phyloP scores from a whole-genome alignment of 2,113 vertebrate genomes.

The Saimiri boliviensis region DNA sequence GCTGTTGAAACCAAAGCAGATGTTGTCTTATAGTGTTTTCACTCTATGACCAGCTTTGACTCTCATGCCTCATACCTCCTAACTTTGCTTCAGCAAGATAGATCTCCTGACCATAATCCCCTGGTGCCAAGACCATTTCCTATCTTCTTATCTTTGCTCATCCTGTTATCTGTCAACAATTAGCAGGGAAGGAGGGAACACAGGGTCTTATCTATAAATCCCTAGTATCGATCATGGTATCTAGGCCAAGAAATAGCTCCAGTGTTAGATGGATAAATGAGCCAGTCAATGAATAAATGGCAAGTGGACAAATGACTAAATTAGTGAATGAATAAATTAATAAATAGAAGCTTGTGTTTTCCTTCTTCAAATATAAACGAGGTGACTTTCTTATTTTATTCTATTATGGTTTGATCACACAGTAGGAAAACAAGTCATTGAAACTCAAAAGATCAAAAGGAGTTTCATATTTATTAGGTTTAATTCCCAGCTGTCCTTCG shows the following conservation, averaged over 20 bases:
- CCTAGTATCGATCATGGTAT: background rate
- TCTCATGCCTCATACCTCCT: background rate
- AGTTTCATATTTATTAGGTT: background rate
- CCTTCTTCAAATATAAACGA: background rate
- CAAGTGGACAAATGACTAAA: background rate
- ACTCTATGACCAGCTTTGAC: background rate
- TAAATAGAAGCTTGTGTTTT: background rate
- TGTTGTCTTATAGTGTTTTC: conserved; percentile 29
- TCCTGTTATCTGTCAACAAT: background rate
- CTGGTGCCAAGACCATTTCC: background rate
- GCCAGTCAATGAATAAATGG: background rate
- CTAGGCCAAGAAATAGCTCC: background rate
- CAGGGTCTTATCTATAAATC: background rate
- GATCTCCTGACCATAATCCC: background rate
- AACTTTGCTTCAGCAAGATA: background rate
- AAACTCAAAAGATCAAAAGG: background rate
- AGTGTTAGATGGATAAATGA: background rate
- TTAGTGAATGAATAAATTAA: background rate
- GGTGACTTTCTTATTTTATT: background rate
- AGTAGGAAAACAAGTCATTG: background rate
- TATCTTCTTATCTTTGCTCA: background rate
- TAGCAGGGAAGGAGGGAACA: background rate
- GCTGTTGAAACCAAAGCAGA: conserved; percentile 62
- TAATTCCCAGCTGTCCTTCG: background rate
- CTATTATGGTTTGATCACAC: background rate